These are phyloP conservation scores for Pitta sordida DNA, from an alignment of 2,113 vertebrate species.

Conservation along the genomic window DNA sequence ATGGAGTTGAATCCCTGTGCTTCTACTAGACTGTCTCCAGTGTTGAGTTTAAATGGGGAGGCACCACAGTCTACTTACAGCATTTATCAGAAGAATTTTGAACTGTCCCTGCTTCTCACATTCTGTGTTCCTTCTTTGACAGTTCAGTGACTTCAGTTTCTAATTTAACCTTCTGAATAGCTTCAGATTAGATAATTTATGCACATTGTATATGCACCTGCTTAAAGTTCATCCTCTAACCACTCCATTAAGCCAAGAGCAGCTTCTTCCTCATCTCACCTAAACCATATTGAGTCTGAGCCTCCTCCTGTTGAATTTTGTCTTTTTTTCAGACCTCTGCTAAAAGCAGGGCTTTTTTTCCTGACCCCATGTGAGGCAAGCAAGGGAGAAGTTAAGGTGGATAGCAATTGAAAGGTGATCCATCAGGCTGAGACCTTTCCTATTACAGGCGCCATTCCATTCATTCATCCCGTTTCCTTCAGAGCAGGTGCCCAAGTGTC, in stretches of 20 bases:
- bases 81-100: neutral
- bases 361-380: rapidly evolving
- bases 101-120: neutral
- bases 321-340: neutral
- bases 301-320: neutral
- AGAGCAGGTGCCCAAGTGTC: neutral
- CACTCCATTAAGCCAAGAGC: neutral
- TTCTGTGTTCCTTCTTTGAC: neutral
- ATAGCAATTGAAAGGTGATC: neutral
- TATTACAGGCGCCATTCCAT: neutral
- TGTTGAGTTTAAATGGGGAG: neutral
- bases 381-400: neutral
- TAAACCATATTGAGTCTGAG: neutral
- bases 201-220: neutral
- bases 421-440: neutral
- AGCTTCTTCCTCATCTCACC: rapidly evolving
- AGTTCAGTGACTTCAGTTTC: slow-evolving; percentile 2
- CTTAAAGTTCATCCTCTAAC: neutral
- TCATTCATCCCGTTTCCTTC: neutral
- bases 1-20: neutral
- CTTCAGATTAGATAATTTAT: neutral
- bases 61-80: neutral
- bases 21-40: neutral
- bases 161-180: neutral
- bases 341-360: neutral